Conservation (phyloP, 2,113 vertebrate species). For the Toxostoma redivivum region DNA sequence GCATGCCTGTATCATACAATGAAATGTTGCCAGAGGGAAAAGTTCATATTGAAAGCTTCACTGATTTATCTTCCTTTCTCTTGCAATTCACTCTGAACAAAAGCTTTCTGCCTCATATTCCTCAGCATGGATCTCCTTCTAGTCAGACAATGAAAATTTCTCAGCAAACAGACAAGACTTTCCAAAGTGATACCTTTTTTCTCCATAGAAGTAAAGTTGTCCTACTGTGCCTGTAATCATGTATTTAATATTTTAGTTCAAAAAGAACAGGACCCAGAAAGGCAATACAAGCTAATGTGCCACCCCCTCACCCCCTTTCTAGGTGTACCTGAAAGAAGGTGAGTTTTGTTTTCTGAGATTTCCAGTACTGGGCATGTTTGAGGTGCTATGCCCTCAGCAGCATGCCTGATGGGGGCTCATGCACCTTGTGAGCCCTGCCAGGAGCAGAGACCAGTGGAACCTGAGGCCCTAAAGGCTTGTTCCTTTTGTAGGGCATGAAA, state of each 20-base stretch:
- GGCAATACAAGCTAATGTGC: background rate
- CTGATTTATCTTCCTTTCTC: background rate
- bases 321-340: background rate
- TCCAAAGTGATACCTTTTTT: background rate
- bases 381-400: background rate
- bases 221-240: background rate
- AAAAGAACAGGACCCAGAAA: background rate
- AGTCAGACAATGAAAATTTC: background rate
- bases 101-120: background rate
- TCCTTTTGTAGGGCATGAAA: fast-evolving
- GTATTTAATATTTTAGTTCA: background rate
- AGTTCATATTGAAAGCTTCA: background rate
- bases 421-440: background rate
- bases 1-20: background rate
- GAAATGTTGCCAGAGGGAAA: background rate
- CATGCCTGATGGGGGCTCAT: fast-evolving
- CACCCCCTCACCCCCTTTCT: background rate
- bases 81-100: background rate
- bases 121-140: background rate
- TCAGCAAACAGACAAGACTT: background rate
- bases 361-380: background rate
- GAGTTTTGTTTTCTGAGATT: background rate
- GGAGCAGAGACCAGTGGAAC: background rate
- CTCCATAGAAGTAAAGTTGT: background rate
- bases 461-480: background rate